Evolutionary conservation across 2,113 vertebrate species (phyloP), one percentile per base, ranked within the genome.

Genomic region (Tachysurus vachellii): DNA sequence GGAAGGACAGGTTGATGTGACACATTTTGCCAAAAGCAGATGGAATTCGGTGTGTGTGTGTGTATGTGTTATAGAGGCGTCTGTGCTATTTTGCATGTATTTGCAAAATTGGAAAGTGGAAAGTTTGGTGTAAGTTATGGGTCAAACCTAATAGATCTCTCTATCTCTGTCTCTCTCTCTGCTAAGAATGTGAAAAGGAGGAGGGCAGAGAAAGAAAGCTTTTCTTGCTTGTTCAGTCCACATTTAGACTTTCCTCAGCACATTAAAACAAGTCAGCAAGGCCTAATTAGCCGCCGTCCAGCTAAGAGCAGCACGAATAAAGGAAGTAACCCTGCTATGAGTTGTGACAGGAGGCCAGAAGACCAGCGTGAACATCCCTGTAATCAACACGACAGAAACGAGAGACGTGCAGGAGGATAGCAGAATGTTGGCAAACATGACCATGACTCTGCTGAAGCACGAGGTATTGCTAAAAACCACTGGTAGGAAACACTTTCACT

Each of bases 251-350:
- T 71, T 87, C 56, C 61, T n/a, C 54, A 10, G 26, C 50, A 47
- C 50, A 47, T 23, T 53, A 36, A 11, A 57, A 21, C 64, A 84
- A 77, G 36, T 23, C 56, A 83, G 76, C 80, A 57, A 71, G 36
- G 76, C 16, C 53, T 77, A 81, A 91, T 88, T 82, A 89, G 66
- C 75, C 42, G 11, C 42, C 82, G 57, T 70, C 83, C 85, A 80
- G 87, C 42, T 81, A 76, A 77, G 83, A 50, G 13, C 7, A 28
- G 73, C 28, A 4, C 56, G 50, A 44, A 54, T 50, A 9, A 81
- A 87, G 77, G 50, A 82, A 23, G 80, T 73, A 70, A 50, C 64
- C n/a, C 80, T 21, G 71, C 66, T 83, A 59, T 2, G 6, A 47
- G 85, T 81, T 59, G 82, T 87, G 66, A 80, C 81, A 71, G 85